phyloP scores from a whole-genome alignment of 2,888 invertebrate species.

The Lochmaea capreae region DNA sequence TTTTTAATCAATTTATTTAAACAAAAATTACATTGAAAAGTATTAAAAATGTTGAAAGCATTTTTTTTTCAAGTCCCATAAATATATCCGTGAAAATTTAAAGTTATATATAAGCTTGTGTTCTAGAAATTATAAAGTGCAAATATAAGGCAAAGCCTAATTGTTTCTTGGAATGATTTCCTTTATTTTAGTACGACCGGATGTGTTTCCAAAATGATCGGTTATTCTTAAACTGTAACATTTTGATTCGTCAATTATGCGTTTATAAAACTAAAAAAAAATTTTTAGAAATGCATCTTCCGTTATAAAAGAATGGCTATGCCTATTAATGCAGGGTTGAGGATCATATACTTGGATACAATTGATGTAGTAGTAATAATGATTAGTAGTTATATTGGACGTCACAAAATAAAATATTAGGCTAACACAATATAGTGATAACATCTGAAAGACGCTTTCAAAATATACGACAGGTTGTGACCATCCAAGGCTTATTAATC shows the following conservation, averaged over 20 bases:
- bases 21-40: neutral
- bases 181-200: conserved; percentile 18
- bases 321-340: neutral
- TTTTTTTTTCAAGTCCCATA: neutral
- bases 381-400: neutral
- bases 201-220: conserved; percentile 15
- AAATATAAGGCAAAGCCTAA: neutral
- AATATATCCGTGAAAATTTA: neutral
- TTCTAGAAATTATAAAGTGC: neutral
- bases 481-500: too few species aligned
- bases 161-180: conserved; percentile 27
- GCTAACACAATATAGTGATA: neutral
- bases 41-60: neutral
- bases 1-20: neutral
- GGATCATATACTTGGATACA: neutral
- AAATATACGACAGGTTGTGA: too few species aligned
- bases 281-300: conserved; percentile 6
- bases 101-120: neutral
- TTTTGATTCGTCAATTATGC: conserved; percentile 32
- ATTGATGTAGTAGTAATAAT: neutral
- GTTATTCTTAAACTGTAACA: neutral
- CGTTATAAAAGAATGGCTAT: neutral
- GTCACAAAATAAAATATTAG: neutral
- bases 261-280: neutral
- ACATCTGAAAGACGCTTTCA: too few species aligned